Percentiles rank a stretch among this genome's conserved stretches.
phyloP scores from a whole-genome alignment of 35 echinoderm and acorn worm species.

The Heliocidaris erythrogramma region DNA sequence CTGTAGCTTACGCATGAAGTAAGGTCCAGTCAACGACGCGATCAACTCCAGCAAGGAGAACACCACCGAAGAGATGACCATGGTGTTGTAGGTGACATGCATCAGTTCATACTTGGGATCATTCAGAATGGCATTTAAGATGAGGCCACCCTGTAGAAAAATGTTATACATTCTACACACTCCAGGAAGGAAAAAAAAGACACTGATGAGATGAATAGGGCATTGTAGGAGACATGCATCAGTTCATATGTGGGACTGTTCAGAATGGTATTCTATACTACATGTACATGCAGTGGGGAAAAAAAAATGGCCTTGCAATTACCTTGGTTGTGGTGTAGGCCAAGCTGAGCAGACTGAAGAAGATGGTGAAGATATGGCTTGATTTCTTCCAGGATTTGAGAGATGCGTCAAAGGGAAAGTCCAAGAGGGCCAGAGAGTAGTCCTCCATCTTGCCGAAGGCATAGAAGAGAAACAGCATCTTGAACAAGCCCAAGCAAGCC shows the following conservation, averaged over 20 bases:
- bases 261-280: slow-evolving; percentile 39
- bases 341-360: slow-evolving; percentile 62
- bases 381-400: slow-evolving; percentile 56
- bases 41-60: slow-evolving; percentile 81
- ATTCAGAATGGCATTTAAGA: slow-evolving; percentile 70
- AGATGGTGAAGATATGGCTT: slow-evolving; percentile 58
- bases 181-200: slow-evolving; percentile 57
- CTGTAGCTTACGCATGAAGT: slow-evolving; percentile 69
- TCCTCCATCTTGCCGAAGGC: slow-evolving; percentile 91
- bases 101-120: slow-evolving; percentile 62
- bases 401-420: slow-evolving; percentile 67
- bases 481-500: slow-evolving; percentile 74
- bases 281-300: too few species aligned
- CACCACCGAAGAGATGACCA: slow-evolving; percentile 72
- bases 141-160: slow-evolving; percentile 59
- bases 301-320: neutral
- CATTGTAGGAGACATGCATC: slow-evolving; percentile 84
- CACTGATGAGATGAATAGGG: slow-evolving; percentile 67
- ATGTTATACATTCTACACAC: too few species aligned
- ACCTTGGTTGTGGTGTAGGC: slow-evolving; percentile 73
- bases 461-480: slow-evolving; percentile 79
- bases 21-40: slow-evolving; percentile 44
- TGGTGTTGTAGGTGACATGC: slow-evolving; percentile 83
- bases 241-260: slow-evolving; percentile 49
- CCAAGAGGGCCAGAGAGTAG: slow-evolving; percentile 60